Percentiles rank a stretch among this genome's conserved stretches.
Evolutionary conservation across 2,888 invertebrate genomes (phyloP).

Genomic region (Odontomyia ornata): DNA sequence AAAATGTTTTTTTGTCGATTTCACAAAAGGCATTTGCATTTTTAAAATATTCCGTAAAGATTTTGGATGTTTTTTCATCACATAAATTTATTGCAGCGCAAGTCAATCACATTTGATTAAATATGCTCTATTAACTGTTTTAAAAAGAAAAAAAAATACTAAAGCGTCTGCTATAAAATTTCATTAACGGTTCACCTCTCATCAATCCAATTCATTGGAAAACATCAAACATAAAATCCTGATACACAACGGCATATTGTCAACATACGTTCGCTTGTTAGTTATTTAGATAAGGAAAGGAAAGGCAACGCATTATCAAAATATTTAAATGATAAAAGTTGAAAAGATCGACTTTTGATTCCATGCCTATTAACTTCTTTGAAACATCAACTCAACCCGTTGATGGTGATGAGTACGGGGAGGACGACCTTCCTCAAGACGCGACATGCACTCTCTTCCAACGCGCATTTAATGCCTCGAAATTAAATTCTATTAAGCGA

Average conservation of each 20-base stretch:
- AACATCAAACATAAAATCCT: neutral
- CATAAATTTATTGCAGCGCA: neutral
- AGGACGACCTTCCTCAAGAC: constrained; percentile 40
- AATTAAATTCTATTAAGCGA: constrained; percentile 41
- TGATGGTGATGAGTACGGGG: constrained; percentile 1
- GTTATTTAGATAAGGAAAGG: too few species aligned
- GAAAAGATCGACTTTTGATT: constrained; percentile 32
- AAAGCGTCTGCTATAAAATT: neutral
- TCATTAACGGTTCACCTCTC: constrained; percentile 28
- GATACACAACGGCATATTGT: neutral
- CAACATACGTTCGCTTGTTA: neutral
- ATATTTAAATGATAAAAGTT: constrained; percentile 34
- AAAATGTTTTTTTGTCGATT: too few species aligned
- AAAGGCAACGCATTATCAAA: neutral
- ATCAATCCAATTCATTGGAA: constrained; percentile 11
- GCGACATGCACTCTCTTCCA: constrained; percentile 30
- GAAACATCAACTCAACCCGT: neutral
- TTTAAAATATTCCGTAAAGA: neutral
- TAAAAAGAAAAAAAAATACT: neutral
- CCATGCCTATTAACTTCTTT: constrained; percentile 6
- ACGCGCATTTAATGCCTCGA: constrained; percentile 9
- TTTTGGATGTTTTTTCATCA: neutral
- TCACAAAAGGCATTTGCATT: neutral
- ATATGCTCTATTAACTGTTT: constrained; percentile 9
- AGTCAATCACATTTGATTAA: neutral